Evolutionary conservation across 1,140 invertebrate genomes (phyloP).

Genomic region (Drosophila teissieri): DNA sequence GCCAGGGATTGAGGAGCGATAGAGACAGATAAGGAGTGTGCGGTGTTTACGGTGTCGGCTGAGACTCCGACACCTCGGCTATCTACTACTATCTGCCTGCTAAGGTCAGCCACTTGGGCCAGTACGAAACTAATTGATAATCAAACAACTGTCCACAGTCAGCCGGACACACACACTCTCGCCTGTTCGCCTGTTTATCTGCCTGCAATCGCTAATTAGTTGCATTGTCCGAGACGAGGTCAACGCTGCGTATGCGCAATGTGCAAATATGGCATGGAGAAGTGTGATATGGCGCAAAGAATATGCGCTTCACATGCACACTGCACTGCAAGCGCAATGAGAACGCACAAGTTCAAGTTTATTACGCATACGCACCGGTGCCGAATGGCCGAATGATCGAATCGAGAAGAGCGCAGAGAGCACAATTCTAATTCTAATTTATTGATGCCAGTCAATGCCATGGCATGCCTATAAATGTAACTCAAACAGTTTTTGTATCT

Average conservation of each 20-base stretch:
- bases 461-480: constrained; percentile 63
- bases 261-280: constrained; percentile 62
- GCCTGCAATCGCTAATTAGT: constrained; percentile 61
- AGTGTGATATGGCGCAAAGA: constrained; percentile 10
- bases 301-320: neutral
- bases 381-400: neutral
- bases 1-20: constrained; percentile 8
- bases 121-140: constrained; percentile 70
- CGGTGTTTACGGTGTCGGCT: neutral
- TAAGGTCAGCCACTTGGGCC: constrained; percentile 48
- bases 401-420: constrained; percentile 23
- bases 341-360: constrained; percentile 70
- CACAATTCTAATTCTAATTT: constrained; percentile 67
- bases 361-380: constrained; percentile 58
- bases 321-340: neutral
- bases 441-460: constrained; percentile 60
- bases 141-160: constrained; percentile 66
- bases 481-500: constrained; percentile 31
- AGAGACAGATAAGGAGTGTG: neutral
- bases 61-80: constrained; percentile 18
- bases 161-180: constrained; percentile 5
- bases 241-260: constrained; percentile 76
- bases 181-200: constrained; percentile 38
- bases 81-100: constrained; percentile 39
- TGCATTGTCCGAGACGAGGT: constrained; percentile 47